Percentiles rank a stretch among this genome's conserved stretches.
These are phyloP conservation scores for Brachyptera risi DNA, from an alignment of 2,888 invertebrate genomes.

Conservation along the genomic window DNA sequence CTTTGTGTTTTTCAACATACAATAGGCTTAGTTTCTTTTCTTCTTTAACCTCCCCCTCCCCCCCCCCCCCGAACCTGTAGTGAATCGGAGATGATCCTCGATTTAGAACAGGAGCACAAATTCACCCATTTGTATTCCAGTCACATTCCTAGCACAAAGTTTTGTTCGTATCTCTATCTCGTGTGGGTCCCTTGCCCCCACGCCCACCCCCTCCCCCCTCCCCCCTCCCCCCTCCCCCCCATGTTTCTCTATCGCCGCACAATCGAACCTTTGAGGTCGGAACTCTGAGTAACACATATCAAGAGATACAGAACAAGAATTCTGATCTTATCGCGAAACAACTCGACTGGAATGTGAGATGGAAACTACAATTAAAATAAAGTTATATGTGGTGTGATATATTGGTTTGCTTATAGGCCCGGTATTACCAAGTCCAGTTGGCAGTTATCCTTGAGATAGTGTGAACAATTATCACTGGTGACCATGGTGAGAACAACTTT, in stretches of 20 bases:
- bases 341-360: neutral
- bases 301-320: slow-evolving; percentile 10
- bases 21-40: slow-evolving; percentile 15
- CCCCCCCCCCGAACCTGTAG: slow-evolving; percentile 22
- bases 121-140: slow-evolving; percentile 26
- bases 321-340: slow-evolving; percentile 4
- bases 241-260: neutral
- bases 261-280: slow-evolving; percentile 11
- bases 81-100: slow-evolving; percentile 29
- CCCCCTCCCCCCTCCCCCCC: neutral
- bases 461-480: no score
- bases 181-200: neutral
- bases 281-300: slow-evolving; percentile 10
- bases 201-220: neutral
- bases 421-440: no score
- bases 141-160: slow-evolving; percentile 25
- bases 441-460: no score
- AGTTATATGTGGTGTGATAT: no score
- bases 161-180: slow-evolving; percentile 21
- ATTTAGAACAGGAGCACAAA: slow-evolving; percentile 25
- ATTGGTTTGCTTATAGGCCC: no score
- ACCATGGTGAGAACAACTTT: no score
- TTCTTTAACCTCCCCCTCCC: slow-evolving; percentile 17
- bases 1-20: slow-evolving; percentile 5
- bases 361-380: slow-evolving; percentile 11